Percentiles rank a stretch among this genome's conserved stretches.
These are phyloP conservation scores for Chymomyza amoena DNA, from an alignment of 2,888 invertebrate species.

Conservation along the genomic window DNA sequence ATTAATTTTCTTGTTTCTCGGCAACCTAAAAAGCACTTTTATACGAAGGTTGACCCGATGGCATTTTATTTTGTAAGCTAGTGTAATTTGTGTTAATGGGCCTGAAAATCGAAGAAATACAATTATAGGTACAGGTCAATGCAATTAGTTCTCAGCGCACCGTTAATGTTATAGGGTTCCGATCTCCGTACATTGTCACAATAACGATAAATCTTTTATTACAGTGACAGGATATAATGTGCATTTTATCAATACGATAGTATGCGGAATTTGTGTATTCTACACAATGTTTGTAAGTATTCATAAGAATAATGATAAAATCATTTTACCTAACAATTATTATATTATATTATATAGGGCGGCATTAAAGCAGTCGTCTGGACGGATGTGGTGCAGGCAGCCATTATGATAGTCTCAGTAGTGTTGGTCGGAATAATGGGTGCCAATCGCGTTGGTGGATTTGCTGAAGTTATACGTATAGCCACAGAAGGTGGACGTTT, in stretches of 20 bases:
- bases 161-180: no score
- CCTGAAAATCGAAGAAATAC: no score
- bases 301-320: no score
- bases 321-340: background rate
- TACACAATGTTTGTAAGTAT: constrained; percentile 81
- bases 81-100: no score
- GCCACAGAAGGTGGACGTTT: constrained; percentile 76
- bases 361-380: constrained; percentile 81
- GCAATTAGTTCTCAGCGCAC: no score
- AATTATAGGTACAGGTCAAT: no score
- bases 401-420: constrained; percentile 77
- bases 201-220: constrained; percentile 26
- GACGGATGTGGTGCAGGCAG: constrained; percentile 80
- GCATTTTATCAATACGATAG: constrained; percentile 80
- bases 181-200: no score
- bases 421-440: constrained; percentile 77
- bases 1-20: no score
- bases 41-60: no score
- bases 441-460: constrained; percentile 76
- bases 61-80: no score
- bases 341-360: constrained; percentile 66
- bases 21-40: no score
- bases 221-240: constrained; percentile 81
- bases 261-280: constrained; percentile 81
- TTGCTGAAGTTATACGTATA: constrained; percentile 73